Percentiles rank a stretch among this genome's conserved stretches.
These are phyloP conservation scores for Nannoperca australis DNA, from an alignment of 2,797 vertebrate species.

Conservation along the genomic window DNA sequence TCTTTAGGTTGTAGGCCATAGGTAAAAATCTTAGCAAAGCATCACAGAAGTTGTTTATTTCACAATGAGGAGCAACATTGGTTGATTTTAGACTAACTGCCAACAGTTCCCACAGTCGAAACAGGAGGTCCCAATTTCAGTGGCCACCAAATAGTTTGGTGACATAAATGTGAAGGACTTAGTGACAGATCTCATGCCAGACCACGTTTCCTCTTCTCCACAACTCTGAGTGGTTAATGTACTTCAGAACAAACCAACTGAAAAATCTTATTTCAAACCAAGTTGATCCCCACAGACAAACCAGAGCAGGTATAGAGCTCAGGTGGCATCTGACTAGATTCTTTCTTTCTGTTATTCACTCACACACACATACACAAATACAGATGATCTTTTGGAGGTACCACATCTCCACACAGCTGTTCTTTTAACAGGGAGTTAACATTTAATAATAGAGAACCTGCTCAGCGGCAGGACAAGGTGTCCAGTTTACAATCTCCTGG, in stretches of 20 bases:
- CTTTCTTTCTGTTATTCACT: not conserved
- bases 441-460: not conserved
- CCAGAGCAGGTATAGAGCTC: conserved; percentile 39
- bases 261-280: conserved; percentile 67
- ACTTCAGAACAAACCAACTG: conserved; percentile 37
- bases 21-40: conserved; percentile 14
- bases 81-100: conserved; percentile 46
- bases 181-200: conserved; percentile 74
- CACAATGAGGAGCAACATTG: conserved; percentile 33
- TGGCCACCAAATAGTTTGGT: conserved; percentile 64
- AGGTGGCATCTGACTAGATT: conserved; percentile 5
- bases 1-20: not conserved
- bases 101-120: conserved; percentile 73
- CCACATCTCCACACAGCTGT: not conserved
- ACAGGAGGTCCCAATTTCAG: conserved; percentile 75
- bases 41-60: conserved; percentile 53
- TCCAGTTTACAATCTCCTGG: not conserved
- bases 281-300: conserved; percentile 41
- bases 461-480: not conserved
- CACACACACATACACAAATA: not conserved
- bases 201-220: conserved; percentile 64
- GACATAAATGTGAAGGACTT: conserved; percentile 67
- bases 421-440: not conserved
- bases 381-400: not conserved
- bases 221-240: conserved; percentile 71